Evolutionary conservation across 2,797 vertebrate genomes (phyloP).

Genomic region (Eremophila alpestris): DNA sequence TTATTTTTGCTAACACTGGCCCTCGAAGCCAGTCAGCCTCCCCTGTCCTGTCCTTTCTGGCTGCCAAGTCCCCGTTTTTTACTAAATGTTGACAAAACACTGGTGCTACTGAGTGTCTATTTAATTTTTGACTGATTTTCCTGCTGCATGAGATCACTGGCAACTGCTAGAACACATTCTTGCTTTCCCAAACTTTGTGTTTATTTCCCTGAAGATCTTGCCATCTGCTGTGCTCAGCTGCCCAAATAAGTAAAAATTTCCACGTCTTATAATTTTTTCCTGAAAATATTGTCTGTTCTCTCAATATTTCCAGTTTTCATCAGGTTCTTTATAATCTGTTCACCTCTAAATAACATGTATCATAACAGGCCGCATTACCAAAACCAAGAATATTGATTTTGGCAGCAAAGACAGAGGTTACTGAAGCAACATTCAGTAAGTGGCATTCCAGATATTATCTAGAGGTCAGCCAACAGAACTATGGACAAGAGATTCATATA

Average conservation of each 20-base stretch:
- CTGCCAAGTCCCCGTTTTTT: constrained; percentile 49
- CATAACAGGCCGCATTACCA: neutral
- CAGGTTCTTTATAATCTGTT: constrained; percentile 1
- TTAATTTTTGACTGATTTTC: constrained; percentile 62
- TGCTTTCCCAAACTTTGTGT: constrained; percentile 68
- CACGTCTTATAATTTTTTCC: constrained; percentile 15
- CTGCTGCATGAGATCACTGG: constrained; percentile 56
- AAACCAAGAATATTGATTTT: constrained; percentile 10
- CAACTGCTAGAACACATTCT: constrained; percentile 67
- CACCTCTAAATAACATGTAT: constrained; percentile 3
- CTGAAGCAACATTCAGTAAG: neutral
- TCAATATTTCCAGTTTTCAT: constrained; percentile 35
- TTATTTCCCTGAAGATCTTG: constrained; percentile 68
- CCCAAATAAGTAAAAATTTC: constrained; percentile 54
- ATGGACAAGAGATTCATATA: constrained; percentile 1
- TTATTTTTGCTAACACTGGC: constrained; percentile 55
- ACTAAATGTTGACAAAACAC: constrained; percentile 71
- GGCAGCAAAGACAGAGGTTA: neutral
- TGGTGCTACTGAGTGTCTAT: constrained; percentile 62
- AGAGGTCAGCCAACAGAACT: constrained; percentile 21
- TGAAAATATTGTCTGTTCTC: constrained; percentile 17
- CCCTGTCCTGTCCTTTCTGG: constrained; percentile 35
- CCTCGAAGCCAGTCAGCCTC: constrained; percentile 47
- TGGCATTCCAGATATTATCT: constrained; percentile 2
- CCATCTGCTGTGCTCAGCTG: constrained; percentile 66